Evolutionary conservation across 1,140 invertebrate genomes (phyloP).

Genomic region (Druon quercuslanigerum): DNA sequence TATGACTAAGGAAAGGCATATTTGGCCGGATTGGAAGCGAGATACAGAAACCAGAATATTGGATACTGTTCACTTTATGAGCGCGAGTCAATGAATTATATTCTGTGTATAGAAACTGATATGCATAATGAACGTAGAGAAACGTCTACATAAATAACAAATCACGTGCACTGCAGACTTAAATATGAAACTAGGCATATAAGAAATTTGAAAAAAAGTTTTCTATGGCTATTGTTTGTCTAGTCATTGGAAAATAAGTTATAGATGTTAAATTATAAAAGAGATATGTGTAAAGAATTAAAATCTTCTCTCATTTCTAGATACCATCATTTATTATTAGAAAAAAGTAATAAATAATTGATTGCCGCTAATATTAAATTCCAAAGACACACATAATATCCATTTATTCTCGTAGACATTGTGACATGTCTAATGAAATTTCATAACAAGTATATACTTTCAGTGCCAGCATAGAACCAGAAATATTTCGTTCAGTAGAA

Average conservation of each 20-base stretch:
- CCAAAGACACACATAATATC: not conserved
- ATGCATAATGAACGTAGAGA: slow-evolving; percentile 19
- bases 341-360: too few relatives aligned
- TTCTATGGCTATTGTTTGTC: not conserved
- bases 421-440: slow-evolving; percentile 2
- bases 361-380: not conserved
- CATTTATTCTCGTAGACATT: not conserved
- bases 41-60: slow-evolving; percentile 28
- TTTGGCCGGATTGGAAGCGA: slow-evolving; percentile 17
- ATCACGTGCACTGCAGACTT: not conserved
- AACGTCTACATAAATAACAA: slow-evolving; percentile 8
- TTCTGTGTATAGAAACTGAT: slow-evolving; percentile 18
- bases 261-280: not conserved
- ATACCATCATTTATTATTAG: too few relatives aligned
- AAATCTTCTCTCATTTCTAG: too few relatives aligned
- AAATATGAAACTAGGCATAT: slow-evolving; percentile 3
- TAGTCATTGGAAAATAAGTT: not conserved
- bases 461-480: slow-evolving; percentile 2
- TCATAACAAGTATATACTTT: slow-evolving; percentile 23
- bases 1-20: not conserved
- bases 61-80: slow-evolving; percentile 11
- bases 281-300: not conserved
- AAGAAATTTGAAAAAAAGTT: not conserved
- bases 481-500: slow-evolving; percentile 9
- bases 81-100: slow-evolving; percentile 25